phyloP scores from a whole-genome alignment of 2,113 vertebrate genomes.

The Gymnarchus niloticus region DNA sequence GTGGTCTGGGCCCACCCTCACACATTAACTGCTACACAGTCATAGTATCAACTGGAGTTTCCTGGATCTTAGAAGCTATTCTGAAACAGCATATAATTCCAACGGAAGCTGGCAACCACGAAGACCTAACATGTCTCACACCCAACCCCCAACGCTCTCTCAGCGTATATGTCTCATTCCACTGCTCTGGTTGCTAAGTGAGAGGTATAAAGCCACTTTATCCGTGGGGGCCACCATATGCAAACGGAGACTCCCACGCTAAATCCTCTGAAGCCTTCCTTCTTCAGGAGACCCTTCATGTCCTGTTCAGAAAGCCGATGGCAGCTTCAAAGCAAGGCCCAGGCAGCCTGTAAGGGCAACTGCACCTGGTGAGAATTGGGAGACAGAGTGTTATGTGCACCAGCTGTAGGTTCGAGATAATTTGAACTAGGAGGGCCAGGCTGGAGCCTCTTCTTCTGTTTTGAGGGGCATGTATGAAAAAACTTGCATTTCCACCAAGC shows the following conservation, averaged over 20 bases:
- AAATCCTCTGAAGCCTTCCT: neutral
- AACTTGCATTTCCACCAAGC: no score
- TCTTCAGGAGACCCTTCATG: neutral
- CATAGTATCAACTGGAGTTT: neutral
- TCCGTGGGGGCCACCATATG: neutral
- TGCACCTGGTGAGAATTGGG: slow-evolving; percentile 23
- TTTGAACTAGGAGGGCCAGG: no score
- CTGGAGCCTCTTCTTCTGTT: no score
- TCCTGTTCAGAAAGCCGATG: slow-evolving; percentile 11
- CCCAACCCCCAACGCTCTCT: neutral
- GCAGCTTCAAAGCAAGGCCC: neutral
- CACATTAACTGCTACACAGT: neutral
- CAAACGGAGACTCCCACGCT: neutral
- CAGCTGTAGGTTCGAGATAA: slow-evolving; percentile 14
- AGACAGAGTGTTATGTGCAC: slow-evolving; percentile 32
- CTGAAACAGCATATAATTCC: neutral
- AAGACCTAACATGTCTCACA: neutral
- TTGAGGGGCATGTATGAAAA: no score
- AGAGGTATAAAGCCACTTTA: neutral
- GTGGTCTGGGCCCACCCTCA: neutral
- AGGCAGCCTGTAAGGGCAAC: slow-evolving; percentile 1
- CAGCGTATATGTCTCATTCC: neutral
- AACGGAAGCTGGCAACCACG: neutral
- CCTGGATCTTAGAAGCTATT: neutral
- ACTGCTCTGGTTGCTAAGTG: neutral